Percentiles rank a stretch among this genome's conserved stretches.
phyloP scores from a whole-genome alignment of 2,113 vertebrate species.

The Talpa occidentalis region DNA sequence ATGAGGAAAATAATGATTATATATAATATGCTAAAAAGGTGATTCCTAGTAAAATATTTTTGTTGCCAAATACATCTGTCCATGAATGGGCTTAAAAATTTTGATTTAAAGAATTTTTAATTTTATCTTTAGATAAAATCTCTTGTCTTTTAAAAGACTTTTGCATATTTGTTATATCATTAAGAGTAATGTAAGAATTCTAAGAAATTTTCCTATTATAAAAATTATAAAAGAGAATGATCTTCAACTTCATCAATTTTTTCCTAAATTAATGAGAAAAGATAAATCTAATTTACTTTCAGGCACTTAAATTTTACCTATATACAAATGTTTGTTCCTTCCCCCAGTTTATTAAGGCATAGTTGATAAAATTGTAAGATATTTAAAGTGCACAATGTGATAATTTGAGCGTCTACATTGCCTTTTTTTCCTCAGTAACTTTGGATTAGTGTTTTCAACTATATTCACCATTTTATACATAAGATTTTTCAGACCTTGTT shows the following conservation, averaged over 20 bases:
- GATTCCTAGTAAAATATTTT: not conserved
- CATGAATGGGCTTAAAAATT: not conserved
- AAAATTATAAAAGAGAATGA: not conserved
- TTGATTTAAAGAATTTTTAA: accelerated
- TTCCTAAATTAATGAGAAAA: not conserved
- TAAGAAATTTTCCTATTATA: not conserved
- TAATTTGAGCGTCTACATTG: not conserved
- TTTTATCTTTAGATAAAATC: not conserved
- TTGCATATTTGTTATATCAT: not conserved
- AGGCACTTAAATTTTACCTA: conserved; percentile 19
- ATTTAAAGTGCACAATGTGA: not conserved
- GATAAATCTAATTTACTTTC: not conserved
- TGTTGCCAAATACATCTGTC: not conserved
- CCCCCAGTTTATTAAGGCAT: not conserved
- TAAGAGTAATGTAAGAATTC: not conserved
- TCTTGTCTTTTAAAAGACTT: not conserved
- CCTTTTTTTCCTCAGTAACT: not conserved
- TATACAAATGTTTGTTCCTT: not conserved
- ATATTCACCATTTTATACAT: not conserved
- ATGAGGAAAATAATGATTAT: not conserved
- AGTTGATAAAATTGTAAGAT: not conserved
- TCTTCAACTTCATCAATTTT: not conserved
- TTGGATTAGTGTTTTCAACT: not conserved
- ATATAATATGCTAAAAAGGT: not conserved
- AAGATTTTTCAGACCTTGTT: not conserved